Conservation (phyloP, 1,140 invertebrate species). For the Ceratitis capitata region DNA sequence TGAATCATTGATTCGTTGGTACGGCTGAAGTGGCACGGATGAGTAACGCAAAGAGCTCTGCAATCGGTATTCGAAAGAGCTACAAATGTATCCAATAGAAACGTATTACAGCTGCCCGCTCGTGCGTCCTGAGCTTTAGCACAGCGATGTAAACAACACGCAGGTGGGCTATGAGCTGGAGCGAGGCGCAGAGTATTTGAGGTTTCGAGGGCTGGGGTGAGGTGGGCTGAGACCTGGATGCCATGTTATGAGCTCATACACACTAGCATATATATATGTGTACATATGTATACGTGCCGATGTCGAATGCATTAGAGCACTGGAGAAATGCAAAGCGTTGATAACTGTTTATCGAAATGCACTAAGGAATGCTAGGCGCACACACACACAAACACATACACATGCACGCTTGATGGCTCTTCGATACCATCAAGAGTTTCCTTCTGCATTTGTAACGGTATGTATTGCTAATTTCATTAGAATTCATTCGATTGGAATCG, state of each 20-base stretch:
- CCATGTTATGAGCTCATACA: not conserved
- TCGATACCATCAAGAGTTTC: not conserved
- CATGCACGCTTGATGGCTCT: not conserved
- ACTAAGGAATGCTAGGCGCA: not conserved
- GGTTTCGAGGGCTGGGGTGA: not conserved
- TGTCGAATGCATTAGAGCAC: not conserved
- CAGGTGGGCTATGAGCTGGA: not conserved
- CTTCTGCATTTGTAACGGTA: not conserved
- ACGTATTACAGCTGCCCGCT: not conserved
- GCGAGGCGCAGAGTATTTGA: too few relatives aligned
- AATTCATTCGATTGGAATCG: slow-evolving; percentile 8
- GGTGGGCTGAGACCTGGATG: not conserved
- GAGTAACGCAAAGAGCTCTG: not conserved
- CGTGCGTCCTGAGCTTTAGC: not conserved
- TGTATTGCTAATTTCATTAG: slow-evolving; percentile 23
- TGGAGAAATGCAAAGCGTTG: not conserved
- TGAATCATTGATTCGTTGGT: too few relatives aligned
- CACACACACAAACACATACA: not conserved
- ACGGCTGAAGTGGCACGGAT: not conserved
- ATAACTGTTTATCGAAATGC: slow-evolving; percentile 32
- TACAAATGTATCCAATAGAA: slow-evolving; percentile 1
- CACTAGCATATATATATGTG: too few relatives aligned
- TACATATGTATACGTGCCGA: not conserved
- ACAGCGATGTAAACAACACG: not conserved
- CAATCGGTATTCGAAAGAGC: not conserved